phyloP scores from a whole-genome alignment of 64 coral and sea anemone genomes.

The Pachyseris speciosa region DNA sequence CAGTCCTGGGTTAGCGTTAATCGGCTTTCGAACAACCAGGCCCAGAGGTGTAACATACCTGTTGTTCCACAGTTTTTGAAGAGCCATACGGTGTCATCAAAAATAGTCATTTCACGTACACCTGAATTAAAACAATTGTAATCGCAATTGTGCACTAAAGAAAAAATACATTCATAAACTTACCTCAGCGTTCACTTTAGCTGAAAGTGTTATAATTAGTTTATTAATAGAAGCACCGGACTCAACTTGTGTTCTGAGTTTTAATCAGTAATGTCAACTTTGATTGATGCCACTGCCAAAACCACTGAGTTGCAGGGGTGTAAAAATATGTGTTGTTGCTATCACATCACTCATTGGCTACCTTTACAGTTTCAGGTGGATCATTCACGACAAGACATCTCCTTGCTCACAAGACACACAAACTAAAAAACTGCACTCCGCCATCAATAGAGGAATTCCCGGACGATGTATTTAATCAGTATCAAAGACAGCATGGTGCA shows the following conservation, averaged over 20 bases:
- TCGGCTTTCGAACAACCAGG: background rate
- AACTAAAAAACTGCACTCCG: conserved; percentile 86
- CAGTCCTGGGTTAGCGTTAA: too few relatives aligned
- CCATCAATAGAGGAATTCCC: conserved; percentile 96
- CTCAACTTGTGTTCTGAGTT: too few relatives aligned
- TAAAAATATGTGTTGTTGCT: too few relatives aligned
- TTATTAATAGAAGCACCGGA: background rate
- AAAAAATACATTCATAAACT: too few relatives aligned
- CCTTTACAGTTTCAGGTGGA: background rate
- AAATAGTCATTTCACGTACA: background rate
- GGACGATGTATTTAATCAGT: conserved; percentile 81
- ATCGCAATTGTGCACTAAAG: too few relatives aligned
- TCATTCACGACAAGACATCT: conserved; percentile 24
- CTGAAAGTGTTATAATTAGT: background rate
- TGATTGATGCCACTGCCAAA: background rate
- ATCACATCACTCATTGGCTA: too few relatives aligned
- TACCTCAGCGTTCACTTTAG: too few relatives aligned
- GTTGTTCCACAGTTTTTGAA: background rate
- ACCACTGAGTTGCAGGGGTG: too few relatives aligned
- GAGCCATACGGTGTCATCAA: background rate
- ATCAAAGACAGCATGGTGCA: conserved; percentile 82
- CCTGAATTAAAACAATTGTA: background rate
- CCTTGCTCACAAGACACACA: conserved; percentile 78
- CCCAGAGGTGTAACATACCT: background rate
- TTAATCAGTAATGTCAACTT: too few relatives aligned